phyloP scores from a whole-genome alignment of 2,888 invertebrate species.

The Thymelicus acteon region DNA sequence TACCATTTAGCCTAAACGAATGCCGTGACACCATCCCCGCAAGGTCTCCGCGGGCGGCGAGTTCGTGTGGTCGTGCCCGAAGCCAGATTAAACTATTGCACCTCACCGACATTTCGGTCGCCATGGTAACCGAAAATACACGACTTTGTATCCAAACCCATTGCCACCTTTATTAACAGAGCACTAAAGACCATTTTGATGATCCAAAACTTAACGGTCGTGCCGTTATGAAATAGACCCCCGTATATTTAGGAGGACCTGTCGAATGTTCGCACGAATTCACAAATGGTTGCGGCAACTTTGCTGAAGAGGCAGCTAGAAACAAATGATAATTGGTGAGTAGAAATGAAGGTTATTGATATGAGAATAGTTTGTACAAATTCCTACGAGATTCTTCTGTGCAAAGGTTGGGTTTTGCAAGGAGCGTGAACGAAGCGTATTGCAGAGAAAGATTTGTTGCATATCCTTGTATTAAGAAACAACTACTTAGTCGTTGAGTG shows the following conservation, averaged over 20 bases:
- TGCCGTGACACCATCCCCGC: slow-evolving; percentile 50
- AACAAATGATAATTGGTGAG: slow-evolving; percentile 35
- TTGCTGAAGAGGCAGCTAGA: slow-evolving; percentile 46
- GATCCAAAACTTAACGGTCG: slow-evolving; percentile 45
- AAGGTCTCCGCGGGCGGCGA: slow-evolving; percentile 68
- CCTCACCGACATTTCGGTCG: slow-evolving; percentile 71
- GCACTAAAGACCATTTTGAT: slow-evolving; percentile 30
- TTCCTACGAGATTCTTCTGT: neutral
- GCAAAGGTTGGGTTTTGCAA: slow-evolving; percentile 29
- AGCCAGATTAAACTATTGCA: slow-evolving; percentile 75
- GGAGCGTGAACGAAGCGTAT: slow-evolving; percentile 9
- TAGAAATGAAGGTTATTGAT: slow-evolving; percentile 36
- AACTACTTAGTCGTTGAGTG: slow-evolving; percentile 15
- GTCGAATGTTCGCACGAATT: slow-evolving; percentile 61
- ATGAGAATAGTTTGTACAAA: slow-evolving; percentile 21
- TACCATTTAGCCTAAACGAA: neutral
- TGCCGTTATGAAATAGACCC: slow-evolving; percentile 65
- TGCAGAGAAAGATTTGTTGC: slow-evolving; percentile 13
- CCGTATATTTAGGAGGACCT: slow-evolving; percentile 53
- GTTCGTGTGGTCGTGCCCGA: slow-evolving; percentile 69
- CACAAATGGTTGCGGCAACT: slow-evolving; percentile 50
- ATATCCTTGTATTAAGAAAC: slow-evolving; percentile 20
- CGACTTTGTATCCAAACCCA: slow-evolving; percentile 49
- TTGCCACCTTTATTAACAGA: slow-evolving; percentile 16
- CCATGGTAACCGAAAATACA: slow-evolving; percentile 75